Evolutionary conservation across 2,113 vertebrate genomes (phyloP), one percentile per base, ranked within the genome.

Genomic region (Paraplagusia blochii): DNA sequence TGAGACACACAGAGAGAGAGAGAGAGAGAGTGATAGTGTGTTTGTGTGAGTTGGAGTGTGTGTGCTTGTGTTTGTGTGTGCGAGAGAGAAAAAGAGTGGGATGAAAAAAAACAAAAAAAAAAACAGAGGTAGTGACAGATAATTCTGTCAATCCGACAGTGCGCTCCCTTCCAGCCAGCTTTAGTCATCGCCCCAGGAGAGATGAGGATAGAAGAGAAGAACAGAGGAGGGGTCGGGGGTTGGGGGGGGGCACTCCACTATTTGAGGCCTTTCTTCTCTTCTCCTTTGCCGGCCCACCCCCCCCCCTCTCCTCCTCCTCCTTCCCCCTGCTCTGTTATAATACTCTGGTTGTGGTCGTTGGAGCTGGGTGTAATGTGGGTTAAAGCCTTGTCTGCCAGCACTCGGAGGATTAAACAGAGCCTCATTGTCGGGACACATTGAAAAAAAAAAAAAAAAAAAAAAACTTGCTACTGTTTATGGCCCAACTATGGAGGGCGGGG

Each of bases 121-220:
- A 74, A 66, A 53, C 44, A 52, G 59, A 73, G 60, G 49, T 69
- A 76, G 81, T 74, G 81, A 85, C 78, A 86, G 84, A 89, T 89
- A 89, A 87, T 82, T 82, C 84, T 74, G 66, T 88, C 88, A 88
- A 82, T 85, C 80, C 71, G 49, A 72, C 77, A 55, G 77, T 51
- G 69, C 17, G 10, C 69, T 77, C 72, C 77, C 80, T 81, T 82
- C 79, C 73, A 83, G 87, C 71, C 50, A 67, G 84, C 79, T 80
- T 90, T 86, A 85, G 87, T 89, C 87, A 87, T 90, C 79, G 52
- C 83, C 82, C 80, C 74, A 59, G 78, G 85, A 80, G 77, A 76
- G 70, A 57, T 44, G 72, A 67, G 74, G 63, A 71, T 57, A 80
- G 71, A 75, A 72, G 59, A 64, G 69, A 74, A 71, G 79, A 84